Base-by-base conservation (phyloP, 1,140 invertebrate species). In the Microplitis demolitor region DNA sequence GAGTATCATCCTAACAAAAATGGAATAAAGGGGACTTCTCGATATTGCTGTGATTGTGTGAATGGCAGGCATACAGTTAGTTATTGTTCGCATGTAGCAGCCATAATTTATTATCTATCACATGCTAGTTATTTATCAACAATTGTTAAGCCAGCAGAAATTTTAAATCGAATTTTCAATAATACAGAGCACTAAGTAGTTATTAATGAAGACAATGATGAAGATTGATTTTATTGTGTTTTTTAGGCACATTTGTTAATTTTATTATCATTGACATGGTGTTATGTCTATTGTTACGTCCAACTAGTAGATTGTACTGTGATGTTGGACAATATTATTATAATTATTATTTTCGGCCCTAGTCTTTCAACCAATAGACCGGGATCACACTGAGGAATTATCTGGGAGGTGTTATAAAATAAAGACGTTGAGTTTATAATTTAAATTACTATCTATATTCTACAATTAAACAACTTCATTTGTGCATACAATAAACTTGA, bases 41-140 rank as follows among this genome's bases (percentile, higher is more conserved):
- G 73, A 13, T 74, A 76, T 64, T n/a, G 14, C 13, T 76, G 75
- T 69, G 72, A 74, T 51, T 76, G 69, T 72, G 31, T 66, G 6
- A 76, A 76, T 76, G 75, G 75, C 16, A 39, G 11, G 37, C 58
- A 72, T 14, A 74, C 75, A 8, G 70, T 72, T 45, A 69, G 72
- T 35, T 76, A 66, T 53, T 76, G 73, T 24, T 76, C 72, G 14
- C 75, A 72, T 34, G 37, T 72, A 5, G 75, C 75, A 56, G 66
- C 72, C n/a, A 66, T 76, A 3, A 69, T 76, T 34, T 74, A 74
- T 69, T 74, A 76, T 69, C 66, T 68, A 53, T 72, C 68, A 51
- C 39, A 71, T 54, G 75, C 37, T 34, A 31, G 74, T 69, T 75
- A 69, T 45, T 69, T 69, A 35, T 45, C 66, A 1, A 64, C 56